These are phyloP conservation scores for Myiopsitta monachus DNA, from an alignment of 2,113 vertebrate genomes.

Conservation along the genomic window DNA sequence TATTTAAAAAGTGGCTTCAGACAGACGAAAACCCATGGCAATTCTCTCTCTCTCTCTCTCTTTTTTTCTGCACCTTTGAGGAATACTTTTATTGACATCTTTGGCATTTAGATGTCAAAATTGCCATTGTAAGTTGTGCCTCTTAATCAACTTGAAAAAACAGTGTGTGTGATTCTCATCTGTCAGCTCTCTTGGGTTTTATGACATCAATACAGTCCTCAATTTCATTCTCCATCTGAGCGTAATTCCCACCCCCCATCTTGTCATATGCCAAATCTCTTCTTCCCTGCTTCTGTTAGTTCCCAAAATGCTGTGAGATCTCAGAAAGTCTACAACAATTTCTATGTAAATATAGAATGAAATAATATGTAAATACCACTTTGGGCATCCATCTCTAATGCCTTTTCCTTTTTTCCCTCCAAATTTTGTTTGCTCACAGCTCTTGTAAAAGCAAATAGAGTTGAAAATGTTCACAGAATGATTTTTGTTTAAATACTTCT, in stretches of 20 bases:
- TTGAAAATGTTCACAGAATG: neutral
- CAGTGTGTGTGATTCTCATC: neutral
- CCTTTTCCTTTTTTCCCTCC: neutral
- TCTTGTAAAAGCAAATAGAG: neutral
- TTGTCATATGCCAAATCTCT: neutral
- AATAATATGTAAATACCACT: no score
- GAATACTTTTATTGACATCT: neutral
- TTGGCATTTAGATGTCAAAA: neutral
- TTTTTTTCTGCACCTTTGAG: neutral
- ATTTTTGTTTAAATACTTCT: neutral
- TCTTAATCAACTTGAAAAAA: neutral
- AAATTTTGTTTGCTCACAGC: neutral
- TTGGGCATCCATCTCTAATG: neutral
- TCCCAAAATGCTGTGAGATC: neutral
- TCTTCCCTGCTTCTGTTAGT: neutral
- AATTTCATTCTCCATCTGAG: neutral
- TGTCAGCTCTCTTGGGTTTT: neutral
- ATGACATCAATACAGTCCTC: neutral
- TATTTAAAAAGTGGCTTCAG: neutral
- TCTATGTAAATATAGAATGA: neutral
- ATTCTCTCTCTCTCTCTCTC: neutral
- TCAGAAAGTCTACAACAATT: neutral
- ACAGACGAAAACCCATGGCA: neutral
- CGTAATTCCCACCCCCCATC: neutral
- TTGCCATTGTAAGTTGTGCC: neutral